Percentiles rank a stretch among this genome's conserved stretches.
Evolutionary conservation across 1,140 invertebrate species (phyloP).

Genomic region (Contarinia nasturtii): DNA sequence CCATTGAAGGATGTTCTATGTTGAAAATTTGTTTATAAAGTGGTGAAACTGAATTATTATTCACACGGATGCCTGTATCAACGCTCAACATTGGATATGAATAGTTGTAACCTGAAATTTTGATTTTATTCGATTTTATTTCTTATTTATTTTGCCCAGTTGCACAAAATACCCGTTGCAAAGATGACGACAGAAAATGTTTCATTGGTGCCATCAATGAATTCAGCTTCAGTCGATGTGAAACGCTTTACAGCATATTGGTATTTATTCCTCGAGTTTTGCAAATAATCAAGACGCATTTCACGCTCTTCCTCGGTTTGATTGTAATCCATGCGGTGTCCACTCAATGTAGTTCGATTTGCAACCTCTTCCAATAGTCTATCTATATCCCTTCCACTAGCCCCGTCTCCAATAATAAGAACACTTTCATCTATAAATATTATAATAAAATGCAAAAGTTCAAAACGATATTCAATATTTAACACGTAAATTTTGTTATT

Average conservation of each 20-base stretch:
- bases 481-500: no score
- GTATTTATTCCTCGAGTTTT: slow-evolving; percentile 22
- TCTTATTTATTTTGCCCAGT: no score
- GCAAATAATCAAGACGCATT: neutral
- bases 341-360: neutral
- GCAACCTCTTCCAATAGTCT: neutral
- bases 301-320: neutral
- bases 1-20: slow-evolving; percentile 38
- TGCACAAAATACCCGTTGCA: slow-evolving; percentile 45
- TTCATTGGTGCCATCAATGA: slow-evolving; percentile 24
- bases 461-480: no score
- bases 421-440: neutral
- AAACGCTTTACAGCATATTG: slow-evolving; percentile 16
- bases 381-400: neutral
- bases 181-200: slow-evolving; percentile 36
- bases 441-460: no score
- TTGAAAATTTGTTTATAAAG: slow-evolving; percentile 55
- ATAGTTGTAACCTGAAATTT: slow-evolving; percentile 36
- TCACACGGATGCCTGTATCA: slow-evolving; percentile 30
- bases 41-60: slow-evolving; percentile 37
- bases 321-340: no score
- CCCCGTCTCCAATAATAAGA: slow-evolving; percentile 9
- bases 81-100: slow-evolving; percentile 38
- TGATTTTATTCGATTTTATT: no score
- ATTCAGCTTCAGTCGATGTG: slow-evolving; percentile 18